phyloP scores from a whole-genome alignment of 2,888 invertebrate species.

The Netelia melanura region DNA sequence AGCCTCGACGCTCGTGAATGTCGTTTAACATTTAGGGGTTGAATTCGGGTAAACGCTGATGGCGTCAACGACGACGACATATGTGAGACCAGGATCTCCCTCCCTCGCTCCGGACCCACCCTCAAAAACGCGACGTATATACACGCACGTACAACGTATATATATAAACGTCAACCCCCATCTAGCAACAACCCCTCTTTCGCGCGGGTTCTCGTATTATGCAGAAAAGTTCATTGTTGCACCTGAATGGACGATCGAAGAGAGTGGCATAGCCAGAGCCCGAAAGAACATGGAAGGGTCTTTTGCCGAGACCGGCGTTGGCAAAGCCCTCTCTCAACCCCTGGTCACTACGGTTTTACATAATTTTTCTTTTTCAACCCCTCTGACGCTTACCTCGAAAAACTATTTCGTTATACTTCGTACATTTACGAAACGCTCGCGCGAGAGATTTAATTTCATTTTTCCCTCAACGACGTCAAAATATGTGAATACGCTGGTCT shows the following conservation, averaged over 20 bases:
- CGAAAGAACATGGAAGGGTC: slow-evolving; percentile 24
- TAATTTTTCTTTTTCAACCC: slow-evolving; percentile 31
- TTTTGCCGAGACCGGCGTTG: slow-evolving; percentile 15
- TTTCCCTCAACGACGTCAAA: slow-evolving; percentile 3
- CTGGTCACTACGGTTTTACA: slow-evolving; percentile 58
- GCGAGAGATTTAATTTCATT: slow-evolving; percentile 34
- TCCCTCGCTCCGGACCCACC: slow-evolving; percentile 56
- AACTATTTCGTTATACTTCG: slow-evolving; percentile 24
- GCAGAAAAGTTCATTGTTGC: slow-evolving; percentile 79
- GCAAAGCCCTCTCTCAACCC: slow-evolving; percentile 1
- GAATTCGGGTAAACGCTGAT: slow-evolving; percentile 60
- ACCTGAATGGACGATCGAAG: slow-evolving; percentile 73
- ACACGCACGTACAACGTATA: slow-evolving; percentile 21
- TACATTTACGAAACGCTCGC: slow-evolving; percentile 19
- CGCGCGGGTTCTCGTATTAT: slow-evolving; percentile 74
- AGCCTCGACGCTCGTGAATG: slow-evolving; percentile 45
- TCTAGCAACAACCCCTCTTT: slow-evolving; percentile 62
- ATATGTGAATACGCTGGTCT: slow-evolving; percentile 6
- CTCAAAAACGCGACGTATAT: slow-evolving; percentile 45
- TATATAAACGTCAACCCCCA: slow-evolving; percentile 43
- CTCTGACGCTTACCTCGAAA: not conserved
- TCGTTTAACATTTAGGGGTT: slow-evolving; percentile 59
- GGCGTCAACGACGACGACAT: slow-evolving; percentile 63
- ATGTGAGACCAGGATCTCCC: slow-evolving; percentile 57
- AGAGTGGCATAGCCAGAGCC: slow-evolving; percentile 42